Conservation (phyloP, 2,888 invertebrate species). For the Scaptomyza flava region DNA sequence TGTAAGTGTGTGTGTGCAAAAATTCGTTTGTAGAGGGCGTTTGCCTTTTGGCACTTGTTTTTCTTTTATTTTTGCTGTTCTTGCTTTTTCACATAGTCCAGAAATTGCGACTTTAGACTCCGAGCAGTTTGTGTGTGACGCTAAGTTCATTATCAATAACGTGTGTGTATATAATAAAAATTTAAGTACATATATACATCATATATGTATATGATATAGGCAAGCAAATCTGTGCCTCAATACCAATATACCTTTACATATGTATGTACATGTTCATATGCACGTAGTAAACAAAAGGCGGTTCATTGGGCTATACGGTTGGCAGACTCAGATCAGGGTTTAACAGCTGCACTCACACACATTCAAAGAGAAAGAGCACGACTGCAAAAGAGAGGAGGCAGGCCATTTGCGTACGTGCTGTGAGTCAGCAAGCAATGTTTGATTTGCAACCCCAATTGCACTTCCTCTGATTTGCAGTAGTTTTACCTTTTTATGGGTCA, state of each 20-base stretch:
- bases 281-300: constrained; percentile 51
- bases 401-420: constrained; percentile 64
- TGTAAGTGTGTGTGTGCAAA: constrained; percentile 37
- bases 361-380: constrained; percentile 24
- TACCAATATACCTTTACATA: constrained; percentile 1
- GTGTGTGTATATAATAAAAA: constrained; percentile 21
- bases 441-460: constrained; percentile 57
- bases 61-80: constrained; percentile 33
- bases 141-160: constrained; percentile 64
- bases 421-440: constrained; percentile 71
- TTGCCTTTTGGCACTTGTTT: constrained; percentile 60
- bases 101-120: constrained; percentile 75
- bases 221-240: constrained; percentile 40
- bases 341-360: constrained; percentile 65
- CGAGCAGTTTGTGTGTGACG: constrained; percentile 48
- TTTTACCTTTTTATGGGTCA: constrained; percentile 49
- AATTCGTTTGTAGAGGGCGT: constrained; percentile 66
- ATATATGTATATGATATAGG: constrained; percentile 30
- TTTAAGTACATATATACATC: not conserved
- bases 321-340: constrained; percentile 61
- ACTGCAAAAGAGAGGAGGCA: constrained; percentile 35
- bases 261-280: constrained; percentile 19
- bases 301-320: constrained; percentile 68
- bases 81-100: constrained; percentile 54
- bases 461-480: constrained; percentile 29